phyloP scores from a whole-genome alignment of 2,797 vertebrate species.

The Apogon hyalosoma region DNA sequence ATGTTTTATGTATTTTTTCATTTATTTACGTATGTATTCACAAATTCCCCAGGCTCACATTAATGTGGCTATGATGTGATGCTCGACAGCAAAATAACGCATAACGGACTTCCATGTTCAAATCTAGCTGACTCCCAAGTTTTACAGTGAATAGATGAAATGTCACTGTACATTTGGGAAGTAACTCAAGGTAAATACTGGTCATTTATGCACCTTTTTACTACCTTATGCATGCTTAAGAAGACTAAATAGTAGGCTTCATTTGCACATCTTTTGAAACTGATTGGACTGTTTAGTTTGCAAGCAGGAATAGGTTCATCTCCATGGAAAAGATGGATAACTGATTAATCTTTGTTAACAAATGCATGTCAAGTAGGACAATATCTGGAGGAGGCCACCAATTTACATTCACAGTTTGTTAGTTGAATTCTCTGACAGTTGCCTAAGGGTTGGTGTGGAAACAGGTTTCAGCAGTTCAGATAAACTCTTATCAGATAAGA shows the following conservation, averaged over 20 bases:
- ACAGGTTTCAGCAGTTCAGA: constrained; percentile 61
- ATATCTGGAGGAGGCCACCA: constrained; percentile 1
- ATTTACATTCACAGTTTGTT: constrained; percentile 34
- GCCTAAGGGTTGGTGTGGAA: constrained; percentile 68
- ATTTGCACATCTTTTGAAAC: no score
- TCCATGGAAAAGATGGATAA: constrained; percentile 1
- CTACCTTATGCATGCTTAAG: no score
- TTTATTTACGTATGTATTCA: no score
- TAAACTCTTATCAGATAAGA: constrained; percentile 71
- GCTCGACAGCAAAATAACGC: background rate
- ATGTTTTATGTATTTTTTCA: background rate
- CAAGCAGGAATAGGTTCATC: background rate
- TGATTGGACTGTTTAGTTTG: background rate
- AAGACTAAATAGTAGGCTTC: no score
- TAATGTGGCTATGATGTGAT: constrained; percentile 3
- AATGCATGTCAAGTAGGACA: constrained; percentile 22
- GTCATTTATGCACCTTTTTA: background rate
- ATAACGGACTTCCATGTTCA: background rate
- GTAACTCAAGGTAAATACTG: background rate
- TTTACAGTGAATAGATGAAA: background rate
- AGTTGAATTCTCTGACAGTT: constrained; percentile 36
- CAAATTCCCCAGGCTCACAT: background rate
- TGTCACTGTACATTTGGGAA: background rate
- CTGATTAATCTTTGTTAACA: constrained; percentile 24
- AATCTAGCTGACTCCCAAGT: background rate